phyloP scores from a whole-genome alignment of 2,888 invertebrate genomes.

The Drosophila niveifrons region DNA sequence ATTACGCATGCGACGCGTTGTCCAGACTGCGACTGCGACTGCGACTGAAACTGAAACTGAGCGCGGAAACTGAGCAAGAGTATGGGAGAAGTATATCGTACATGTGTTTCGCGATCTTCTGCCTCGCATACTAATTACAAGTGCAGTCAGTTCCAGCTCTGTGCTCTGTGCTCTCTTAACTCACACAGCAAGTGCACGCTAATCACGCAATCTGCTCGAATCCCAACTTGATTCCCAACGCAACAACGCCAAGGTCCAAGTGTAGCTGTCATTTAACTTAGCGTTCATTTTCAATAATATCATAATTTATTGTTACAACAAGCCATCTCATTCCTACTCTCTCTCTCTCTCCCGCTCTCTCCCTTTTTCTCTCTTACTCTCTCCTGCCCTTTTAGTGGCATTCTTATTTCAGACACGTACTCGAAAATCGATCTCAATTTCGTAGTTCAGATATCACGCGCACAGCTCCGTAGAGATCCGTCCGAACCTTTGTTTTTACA shows the following conservation, averaged over 20 bases:
- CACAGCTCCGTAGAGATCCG: slow-evolving; percentile 26
- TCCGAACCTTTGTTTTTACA: slow-evolving; percentile 18
- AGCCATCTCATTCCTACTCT: background rate
- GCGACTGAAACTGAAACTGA: background rate
- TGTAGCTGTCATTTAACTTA: slow-evolving; percentile 66
- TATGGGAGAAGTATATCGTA: slow-evolving; percentile 46
- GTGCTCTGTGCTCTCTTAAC: slow-evolving; percentile 44
- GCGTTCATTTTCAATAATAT: slow-evolving; percentile 77
- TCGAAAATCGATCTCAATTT: slow-evolving; percentile 79
- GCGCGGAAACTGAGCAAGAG: slow-evolving; percentile 17
- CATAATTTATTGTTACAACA: slow-evolving; percentile 75
- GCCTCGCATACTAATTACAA: slow-evolving; percentile 83
- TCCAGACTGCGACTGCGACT: slow-evolving; percentile 1
- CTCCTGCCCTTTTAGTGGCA: slow-evolving; percentile 7
- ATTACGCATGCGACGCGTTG: slow-evolving; percentile 72
- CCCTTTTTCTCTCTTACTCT: background rate
- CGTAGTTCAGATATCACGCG: slow-evolving; percentile 80
- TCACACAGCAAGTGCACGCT: slow-evolving; percentile 68
- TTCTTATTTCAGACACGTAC: slow-evolving; percentile 71
- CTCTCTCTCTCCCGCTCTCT: background rate
- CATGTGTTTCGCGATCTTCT: slow-evolving; percentile 83
- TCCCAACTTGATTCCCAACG: background rate
- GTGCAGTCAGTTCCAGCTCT: slow-evolving; percentile 5
- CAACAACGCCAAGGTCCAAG: slow-evolving; percentile 8
- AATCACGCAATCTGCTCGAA: slow-evolving; percentile 52